Evolutionary conservation across 2,888 invertebrate genomes (phyloP).

Genomic region (Cephonodes hylas): DNA sequence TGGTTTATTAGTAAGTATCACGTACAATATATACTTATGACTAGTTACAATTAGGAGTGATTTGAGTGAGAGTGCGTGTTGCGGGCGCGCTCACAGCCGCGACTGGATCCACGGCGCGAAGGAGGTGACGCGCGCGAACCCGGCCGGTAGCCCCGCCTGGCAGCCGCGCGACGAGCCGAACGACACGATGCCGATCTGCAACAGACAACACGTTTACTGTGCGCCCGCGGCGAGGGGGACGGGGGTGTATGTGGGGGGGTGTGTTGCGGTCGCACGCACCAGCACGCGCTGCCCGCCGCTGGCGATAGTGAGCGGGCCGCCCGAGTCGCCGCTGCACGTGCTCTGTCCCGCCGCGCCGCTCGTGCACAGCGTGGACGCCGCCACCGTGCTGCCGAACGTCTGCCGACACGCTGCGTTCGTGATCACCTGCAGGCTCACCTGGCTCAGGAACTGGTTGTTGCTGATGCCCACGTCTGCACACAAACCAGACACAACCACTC

Average conservation of each 20-base stretch:
- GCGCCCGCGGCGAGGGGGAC: no score
- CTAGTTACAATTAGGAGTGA: not conserved
- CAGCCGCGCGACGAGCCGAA: slow-evolving; percentile 31
- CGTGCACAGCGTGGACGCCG: slow-evolving; percentile 51
- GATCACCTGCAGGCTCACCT: slow-evolving; percentile 63
- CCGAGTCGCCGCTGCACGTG: slow-evolving; percentile 65
- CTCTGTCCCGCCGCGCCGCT: slow-evolving; percentile 45
- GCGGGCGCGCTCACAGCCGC: slow-evolving; percentile 18
- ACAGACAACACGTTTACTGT: not conserved
- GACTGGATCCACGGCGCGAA: slow-evolving; percentile 33
- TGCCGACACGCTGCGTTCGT: slow-evolving; percentile 49
- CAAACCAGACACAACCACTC: no score
- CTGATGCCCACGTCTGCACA: slow-evolving; percentile 39
- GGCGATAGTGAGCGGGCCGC: slow-evolving; percentile 46
- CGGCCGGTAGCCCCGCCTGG: slow-evolving; percentile 28
- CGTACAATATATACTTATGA: not conserved
- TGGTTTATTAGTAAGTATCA: no score
- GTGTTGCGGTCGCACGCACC: no score
- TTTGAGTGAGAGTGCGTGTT: not conserved
- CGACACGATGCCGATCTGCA: slow-evolving; percentile 30
- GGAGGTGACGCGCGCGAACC: slow-evolving; percentile 32
- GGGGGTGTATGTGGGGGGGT: no score
- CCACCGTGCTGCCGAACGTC: slow-evolving; percentile 37
- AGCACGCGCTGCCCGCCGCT: slow-evolving; percentile 37
- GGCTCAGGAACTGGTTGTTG: slow-evolving; percentile 53